These are phyloP conservation scores for Dicroscelio sp. DNA, from an alignment of 2,888 invertebrate species.

Conservation along the genomic window DNA sequence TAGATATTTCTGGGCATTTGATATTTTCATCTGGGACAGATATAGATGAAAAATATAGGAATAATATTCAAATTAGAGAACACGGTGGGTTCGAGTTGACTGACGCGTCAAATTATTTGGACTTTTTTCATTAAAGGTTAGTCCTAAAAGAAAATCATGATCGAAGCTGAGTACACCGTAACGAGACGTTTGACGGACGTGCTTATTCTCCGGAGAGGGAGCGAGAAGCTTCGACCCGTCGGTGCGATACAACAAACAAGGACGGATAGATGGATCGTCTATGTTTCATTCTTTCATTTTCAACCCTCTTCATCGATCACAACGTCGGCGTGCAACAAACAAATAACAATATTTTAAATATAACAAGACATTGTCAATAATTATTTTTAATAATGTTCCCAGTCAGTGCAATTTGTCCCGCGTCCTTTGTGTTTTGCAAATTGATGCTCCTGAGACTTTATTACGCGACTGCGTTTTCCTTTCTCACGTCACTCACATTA, in stretches of 20 bases:
- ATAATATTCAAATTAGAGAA: slow-evolving; percentile 62
- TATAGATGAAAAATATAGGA: too few relatives aligned
- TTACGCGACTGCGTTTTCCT: not conserved
- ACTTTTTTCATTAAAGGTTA: slow-evolving; percentile 88
- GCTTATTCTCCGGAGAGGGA: slow-evolving; percentile 89
- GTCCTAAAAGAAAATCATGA: slow-evolving; percentile 82
- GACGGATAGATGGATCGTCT: slow-evolving; percentile 51
- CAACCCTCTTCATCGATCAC: slow-evolving; percentile 75
- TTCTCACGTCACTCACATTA: not conserved
- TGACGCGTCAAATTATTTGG: slow-evolving; percentile 87
- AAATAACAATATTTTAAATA: slow-evolving; percentile 53
- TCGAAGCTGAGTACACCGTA: slow-evolving; percentile 84
- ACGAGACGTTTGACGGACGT: slow-evolving; percentile 91
- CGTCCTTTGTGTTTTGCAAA: slow-evolving; percentile 7
- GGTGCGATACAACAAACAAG: slow-evolving; percentile 47
- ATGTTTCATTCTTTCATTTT: slow-evolving; percentile 73
- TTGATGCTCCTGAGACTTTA: slow-evolving; percentile 33
- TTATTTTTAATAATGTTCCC: slow-evolving; percentile 42
- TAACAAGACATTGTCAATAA: slow-evolving; percentile 58
- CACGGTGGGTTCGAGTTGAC: slow-evolving; percentile 68
- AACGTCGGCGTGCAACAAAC: slow-evolving; percentile 57
- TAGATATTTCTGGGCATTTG: too few relatives aligned
- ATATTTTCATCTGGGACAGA: too few relatives aligned
- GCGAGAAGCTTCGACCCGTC: slow-evolving; percentile 44
- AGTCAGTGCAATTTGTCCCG: not conserved